Base-by-base conservation (phyloP, 2,113 vertebrate species). In the Phoxinus phoxinus region DNA sequence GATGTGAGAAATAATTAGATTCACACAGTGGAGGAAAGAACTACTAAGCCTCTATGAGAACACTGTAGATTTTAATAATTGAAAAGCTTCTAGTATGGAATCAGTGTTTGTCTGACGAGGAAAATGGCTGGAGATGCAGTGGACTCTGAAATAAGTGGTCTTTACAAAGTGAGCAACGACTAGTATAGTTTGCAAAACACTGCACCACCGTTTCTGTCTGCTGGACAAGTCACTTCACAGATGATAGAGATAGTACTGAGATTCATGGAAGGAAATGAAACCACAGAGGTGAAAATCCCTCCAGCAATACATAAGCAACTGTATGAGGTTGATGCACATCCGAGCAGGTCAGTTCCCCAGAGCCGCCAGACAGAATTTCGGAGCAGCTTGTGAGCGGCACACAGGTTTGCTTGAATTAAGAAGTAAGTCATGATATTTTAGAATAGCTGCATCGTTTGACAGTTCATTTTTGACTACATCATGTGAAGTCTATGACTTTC, bases 281-380 rank as follows among this genome's bases (percentile, higher is more conserved):
- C 71, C 69, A 72, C 53, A 53, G 63, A 56, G 80, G 69, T 75
- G 67, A 85, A 87, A 87, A 71, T 69, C 71, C 77, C 71, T 81
- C 58, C 61, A 75, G 85, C 67, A 61, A 86, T 82, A 82, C 85
- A 84, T 72, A 87, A 87, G 75, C 51, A 75, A 81, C 76, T 87
- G 46, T 69, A 56, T 58, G 71, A 85, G 48, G 73, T 37, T 56
- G 69, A 58, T 67, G 80, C 53, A 65, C 72, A 81, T 85, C 69
- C 25, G 69, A 74, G 32, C 53, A 27, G 86, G 83, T 81, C 72
- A 48, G 58, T 46, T 75, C 51, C 32, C 59, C 3, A 13, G 41
- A 75, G 83, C 37, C 8, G n/a, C 8, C 21, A 51, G 25, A 44
- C 11, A 61, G 17, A 73, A 56, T 46, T 61, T 12, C 25, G 3